A percentile compares a stretch with the other conserved stretches of the same genome.
These are phyloP conservation scores for Dryoscopus gambensis DNA, from an alignment of 2,113 vertebrate species.

Conservation along the genomic window DNA sequence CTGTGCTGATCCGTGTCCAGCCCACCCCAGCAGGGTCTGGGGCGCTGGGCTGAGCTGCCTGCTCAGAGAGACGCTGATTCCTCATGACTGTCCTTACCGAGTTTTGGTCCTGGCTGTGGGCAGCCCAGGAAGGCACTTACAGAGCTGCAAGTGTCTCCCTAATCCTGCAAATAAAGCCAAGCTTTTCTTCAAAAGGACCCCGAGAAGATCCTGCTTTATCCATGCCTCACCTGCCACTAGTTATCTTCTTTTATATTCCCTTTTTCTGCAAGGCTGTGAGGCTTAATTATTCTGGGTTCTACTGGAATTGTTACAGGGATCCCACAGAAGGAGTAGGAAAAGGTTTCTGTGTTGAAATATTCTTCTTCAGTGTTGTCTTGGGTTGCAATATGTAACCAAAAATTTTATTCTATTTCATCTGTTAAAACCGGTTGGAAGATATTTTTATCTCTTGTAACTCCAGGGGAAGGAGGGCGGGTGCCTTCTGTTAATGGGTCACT, in stretches of 20 bases:
- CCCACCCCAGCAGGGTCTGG: not conserved
- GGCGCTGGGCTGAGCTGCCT: not conserved
- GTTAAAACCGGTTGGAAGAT: too few species aligned
- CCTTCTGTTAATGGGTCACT: too few species aligned
- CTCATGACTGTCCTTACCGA: not conserved
- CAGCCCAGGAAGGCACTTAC: not conserved
- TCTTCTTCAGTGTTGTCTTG: too few species aligned
- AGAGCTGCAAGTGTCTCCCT: not conserved
- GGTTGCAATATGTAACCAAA: too few species aligned
- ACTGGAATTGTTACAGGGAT: not conserved
- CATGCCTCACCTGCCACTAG: not conserved
- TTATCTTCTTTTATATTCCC: not conserved
- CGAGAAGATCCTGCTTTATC: not conserved
- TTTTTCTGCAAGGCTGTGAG: not conserved
- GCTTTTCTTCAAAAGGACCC: not conserved
- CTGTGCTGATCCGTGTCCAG: not conserved
- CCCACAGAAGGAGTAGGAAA: not conserved
- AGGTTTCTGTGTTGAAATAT: not conserved
- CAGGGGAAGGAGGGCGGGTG: too few species aligned
- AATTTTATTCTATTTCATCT: too few species aligned
- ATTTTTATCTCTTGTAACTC: too few species aligned
- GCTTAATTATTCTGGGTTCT: not conserved
- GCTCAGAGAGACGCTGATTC: not conserved
- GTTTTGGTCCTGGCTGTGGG: not conserved
- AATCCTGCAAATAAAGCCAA: not conserved